Evolutionary conservation across 1,140 invertebrate genomes (phyloP), one percentile per base, ranked within the genome.

Genomic region (Drosophila kurseongensis): DNA sequence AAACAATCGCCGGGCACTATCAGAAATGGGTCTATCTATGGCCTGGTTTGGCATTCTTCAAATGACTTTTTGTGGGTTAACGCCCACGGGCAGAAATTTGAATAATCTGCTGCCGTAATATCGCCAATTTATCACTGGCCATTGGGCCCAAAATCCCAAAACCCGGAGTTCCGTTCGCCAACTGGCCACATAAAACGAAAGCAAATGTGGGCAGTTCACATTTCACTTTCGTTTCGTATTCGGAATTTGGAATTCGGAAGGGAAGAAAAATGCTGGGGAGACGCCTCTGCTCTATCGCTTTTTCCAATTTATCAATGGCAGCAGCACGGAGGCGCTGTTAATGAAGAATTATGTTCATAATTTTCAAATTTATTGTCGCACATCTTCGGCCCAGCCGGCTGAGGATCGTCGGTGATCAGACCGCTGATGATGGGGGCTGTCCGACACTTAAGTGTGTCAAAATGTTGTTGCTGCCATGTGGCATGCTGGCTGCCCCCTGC

Each of bases 311-410:
- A 75, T 65, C 72, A 67, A 76, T 76, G 55, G 54, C 32, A n/a
- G 40, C 82, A n/a, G 40, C 82, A 78, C 84, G 83, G 73, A 68
- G 81, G 84, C 77, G 80, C 75, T 72, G 54, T 76, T 89, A 89
- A 89, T 89, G 84, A 89, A 89, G 84, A 89, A 89, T 89, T 89
- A 89, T 89, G 84, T 80, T 90, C 85, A 89, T 89, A 89, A 89
- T 89, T 89, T 89, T 47, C 67, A 74, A 89, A 88, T 88, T 89
- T 88, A 88, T 88, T 74, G 84, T 57, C 63, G 75, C 75, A 68
- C 83, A 81, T 81, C 62, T 80, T 75, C 68, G 68, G 71, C 47
- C 38, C 50, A 55, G 13, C n/a, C 13, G 18, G 12, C 44, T 35
- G 48, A 35, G 54, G 54, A 55, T 67, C 52, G 51, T 54, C n/a